phyloP scores from a whole-genome alignment of 2,797 vertebrate species.

The Enteromius unitaeniatus region DNA sequence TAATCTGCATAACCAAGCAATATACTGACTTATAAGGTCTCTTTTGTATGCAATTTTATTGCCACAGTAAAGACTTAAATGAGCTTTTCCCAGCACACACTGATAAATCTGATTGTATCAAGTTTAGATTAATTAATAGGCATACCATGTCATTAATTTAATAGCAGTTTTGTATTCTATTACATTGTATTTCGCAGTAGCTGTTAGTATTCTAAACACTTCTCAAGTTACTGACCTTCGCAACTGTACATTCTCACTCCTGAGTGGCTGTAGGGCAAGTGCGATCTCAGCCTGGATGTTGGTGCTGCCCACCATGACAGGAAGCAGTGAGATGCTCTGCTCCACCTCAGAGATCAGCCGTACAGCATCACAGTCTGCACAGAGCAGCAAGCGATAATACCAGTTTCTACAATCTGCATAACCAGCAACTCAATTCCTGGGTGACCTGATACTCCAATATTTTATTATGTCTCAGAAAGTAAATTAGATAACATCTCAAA shows the following conservation, averaged over 20 bases:
- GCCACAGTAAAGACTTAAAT: neutral
- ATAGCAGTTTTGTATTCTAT: neutral
- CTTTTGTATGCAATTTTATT: neutral
- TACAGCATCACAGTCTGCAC: constrained; percentile 79
- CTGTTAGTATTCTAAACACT: neutral
- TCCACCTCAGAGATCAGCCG: constrained; percentile 83
- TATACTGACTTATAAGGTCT: neutral
- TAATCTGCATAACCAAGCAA: neutral
- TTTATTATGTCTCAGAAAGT: neutral
- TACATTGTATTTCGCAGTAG: neutral
- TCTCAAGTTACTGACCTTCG: constrained; percentile 76
- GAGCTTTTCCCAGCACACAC: neutral
- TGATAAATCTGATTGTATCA: neutral
- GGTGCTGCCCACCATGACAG: constrained; percentile 63
- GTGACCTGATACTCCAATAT: neutral
- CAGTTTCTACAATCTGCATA: neutral
- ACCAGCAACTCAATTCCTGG: neutral
- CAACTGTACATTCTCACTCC: constrained; percentile 84
- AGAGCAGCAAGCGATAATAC: neutral
- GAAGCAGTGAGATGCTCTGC: constrained; percentile 74
- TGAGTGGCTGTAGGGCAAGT: constrained; percentile 79
- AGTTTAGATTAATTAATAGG: neutral
- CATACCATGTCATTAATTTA: neutral
- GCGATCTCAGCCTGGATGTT: constrained; percentile 79
- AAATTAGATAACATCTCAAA: constrained; percentile 20